Base-by-base conservation (phyloP, 2,113 vertebrate species). In the Antechinus stuartii region DNA sequence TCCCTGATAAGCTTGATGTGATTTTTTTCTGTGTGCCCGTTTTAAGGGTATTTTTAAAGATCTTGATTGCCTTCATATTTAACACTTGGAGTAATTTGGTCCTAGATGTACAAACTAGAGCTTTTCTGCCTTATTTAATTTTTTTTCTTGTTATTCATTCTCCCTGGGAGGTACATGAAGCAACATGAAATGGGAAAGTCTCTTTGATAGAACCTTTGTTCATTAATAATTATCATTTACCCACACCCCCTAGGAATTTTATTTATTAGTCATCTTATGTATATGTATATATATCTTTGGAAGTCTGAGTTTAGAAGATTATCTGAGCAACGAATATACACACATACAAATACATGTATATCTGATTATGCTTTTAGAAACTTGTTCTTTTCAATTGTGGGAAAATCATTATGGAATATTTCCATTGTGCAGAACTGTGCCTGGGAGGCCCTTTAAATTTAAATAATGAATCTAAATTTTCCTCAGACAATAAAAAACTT, bases 21-120 rank as follows among this genome's bases (percentile, higher is more conserved):
- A 91, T 94, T 92, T 92, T 54, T 14, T 42, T 89, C 26, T 42
- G 25, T 93, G 30, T 24, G 23, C 0, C 53, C 55, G 46, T 50
- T 26, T 92, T 56, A 7, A 84, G 68, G 35, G 16, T 90, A 54
- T 4, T 54, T 89, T 84, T 90, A 95, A 96, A 94, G 92, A 89
- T 8, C 3, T 54, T 52, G 53, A 49, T 10, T 93, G 61, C 96
- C 94, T 97, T 96, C 10, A 93, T 16, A 91, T 89, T 55, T 90
- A 53, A 26, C 55, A 94, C 96, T 96, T 96, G 97, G 54, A 91
- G 35, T 96, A 95, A 96, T 93, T 92, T 52, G 93, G 94, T 96
- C 91, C 53, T 2, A 90, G 91, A 76, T 91, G 95, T 49, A 50
- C 57, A 68, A 93, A 24, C 46, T 22, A 12, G 24, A 26, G 35